Evolutionary conservation across 1,140 invertebrate genomes (phyloP), one percentile per base, ranked within the genome.

Genomic region (Ooceraea biroi): DNA sequence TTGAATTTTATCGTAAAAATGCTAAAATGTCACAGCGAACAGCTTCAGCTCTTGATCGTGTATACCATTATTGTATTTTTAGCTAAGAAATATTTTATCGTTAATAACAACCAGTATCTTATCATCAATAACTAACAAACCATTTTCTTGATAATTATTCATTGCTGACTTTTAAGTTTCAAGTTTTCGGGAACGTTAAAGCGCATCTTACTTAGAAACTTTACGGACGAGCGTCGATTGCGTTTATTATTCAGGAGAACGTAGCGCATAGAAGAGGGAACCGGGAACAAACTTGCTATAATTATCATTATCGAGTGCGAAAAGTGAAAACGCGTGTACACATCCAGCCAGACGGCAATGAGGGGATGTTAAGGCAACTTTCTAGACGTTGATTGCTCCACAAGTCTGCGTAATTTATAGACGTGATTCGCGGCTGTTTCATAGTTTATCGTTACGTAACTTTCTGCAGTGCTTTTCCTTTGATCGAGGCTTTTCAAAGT

Each of bases 291-390:
- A 69, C 41, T 58, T 46, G 25, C 12, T 57, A 55, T 80, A 80
- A 80, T 80, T 80, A 69, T 69, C 66, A 27, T 69, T 50, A 80
- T 71, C 68, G 12, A 22, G 25, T 57, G 65, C 36, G 50, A 80
- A 80, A 80, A 80, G 76, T 80, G 65, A 80, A 80, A 80, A 80
- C 17, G 76, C 65, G 50, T 80, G 22, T 80, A 57, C 76, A 71
- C 41, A 80, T 71, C 22, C 8, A 80, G 36, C 12, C 41, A 71
- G 50, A 58, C 50, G n/a, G 41, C 22, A 30, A 30, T 44, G 50
- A 58, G 8, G 65, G 65, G 65, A 44, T 71, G 76, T 17, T 46
- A 57, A 58, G 25, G 22, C 36, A 80, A 80, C 76, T 80, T 80
- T 71, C 76, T 71, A 80, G 65, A 80, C 76, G 50, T 63, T 78